These are phyloP conservation scores for Hemitrygon akajei DNA, from an alignment of 2,797 vertebrate species.

Conservation along the genomic window DNA sequence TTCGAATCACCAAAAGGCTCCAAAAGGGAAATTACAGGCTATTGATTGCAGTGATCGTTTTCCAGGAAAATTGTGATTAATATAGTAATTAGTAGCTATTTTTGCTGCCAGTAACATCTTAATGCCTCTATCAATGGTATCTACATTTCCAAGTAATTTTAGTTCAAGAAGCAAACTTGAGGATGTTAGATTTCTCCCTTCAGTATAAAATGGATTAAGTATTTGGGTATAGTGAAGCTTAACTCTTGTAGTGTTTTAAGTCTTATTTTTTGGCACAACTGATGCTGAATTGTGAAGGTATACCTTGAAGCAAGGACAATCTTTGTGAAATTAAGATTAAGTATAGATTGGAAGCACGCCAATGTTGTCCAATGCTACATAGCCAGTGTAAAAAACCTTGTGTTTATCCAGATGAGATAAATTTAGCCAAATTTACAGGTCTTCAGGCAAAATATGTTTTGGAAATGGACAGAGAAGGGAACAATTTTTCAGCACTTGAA, in stretches of 20 bases:
- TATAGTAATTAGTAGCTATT: no score
- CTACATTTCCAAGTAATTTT: no score
- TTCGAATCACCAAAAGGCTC: no score
- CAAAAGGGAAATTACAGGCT: no score
- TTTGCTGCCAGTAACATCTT: no score
- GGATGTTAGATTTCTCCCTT: background rate
- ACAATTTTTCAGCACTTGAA: background rate
- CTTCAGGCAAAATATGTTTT: background rate
- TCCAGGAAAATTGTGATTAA: no score
- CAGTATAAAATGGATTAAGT: background rate
- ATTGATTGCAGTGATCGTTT: no score
- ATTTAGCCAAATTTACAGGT: background rate
- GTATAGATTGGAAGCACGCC: background rate
- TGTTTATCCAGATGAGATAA: background rate
- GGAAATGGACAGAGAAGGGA: background rate
- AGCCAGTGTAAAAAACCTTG: background rate
- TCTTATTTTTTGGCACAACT: background rate
- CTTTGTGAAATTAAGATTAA: background rate
- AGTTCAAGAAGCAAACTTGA: background rate
- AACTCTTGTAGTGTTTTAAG: background rate
- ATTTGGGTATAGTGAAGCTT: background rate
- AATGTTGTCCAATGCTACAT: background rate
- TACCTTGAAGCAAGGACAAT: background rate
- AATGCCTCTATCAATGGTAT: no score
- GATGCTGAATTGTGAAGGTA: background rate